A percentile compares a stretch with the other conserved stretches of the same genome.
Conservation (phyloP, 1,140 invertebrate species). For the Nixonia krombeini region DNA sequence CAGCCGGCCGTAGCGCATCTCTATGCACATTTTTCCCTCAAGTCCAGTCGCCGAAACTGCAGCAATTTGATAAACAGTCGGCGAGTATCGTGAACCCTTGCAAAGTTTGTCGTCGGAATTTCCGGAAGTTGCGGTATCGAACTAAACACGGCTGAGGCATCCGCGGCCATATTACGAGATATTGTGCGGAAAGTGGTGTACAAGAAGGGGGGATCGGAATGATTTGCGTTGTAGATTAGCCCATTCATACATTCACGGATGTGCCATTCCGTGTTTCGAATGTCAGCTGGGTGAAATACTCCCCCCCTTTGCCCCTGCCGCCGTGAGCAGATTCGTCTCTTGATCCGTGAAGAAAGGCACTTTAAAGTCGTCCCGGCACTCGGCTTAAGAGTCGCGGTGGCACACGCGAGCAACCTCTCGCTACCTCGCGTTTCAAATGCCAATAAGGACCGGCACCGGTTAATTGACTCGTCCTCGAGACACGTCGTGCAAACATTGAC, state of each 20-base stretch:
- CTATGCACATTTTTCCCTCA: no score
- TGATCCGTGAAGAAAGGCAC: neutral
- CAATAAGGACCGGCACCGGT: no score
- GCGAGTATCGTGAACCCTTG: no score
- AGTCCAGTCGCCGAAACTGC: no score
- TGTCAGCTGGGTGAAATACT: no score
- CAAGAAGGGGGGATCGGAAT: neutral
- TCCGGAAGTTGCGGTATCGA: neutral
- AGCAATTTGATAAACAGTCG: no score
- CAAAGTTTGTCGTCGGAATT: no score
- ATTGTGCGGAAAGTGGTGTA: neutral
- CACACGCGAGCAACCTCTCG: neutral
- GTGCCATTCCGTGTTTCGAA: neutral
- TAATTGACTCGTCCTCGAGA: no score
- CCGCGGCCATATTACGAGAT: neutral
- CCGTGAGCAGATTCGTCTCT: neutral
- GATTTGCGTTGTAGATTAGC: conserved; percentile 1
- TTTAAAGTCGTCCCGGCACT: neutral
- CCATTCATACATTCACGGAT: neutral
- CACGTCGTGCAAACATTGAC: no score
- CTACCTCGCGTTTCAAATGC: no score
- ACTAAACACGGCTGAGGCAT: neutral
- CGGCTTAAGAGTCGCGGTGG: neutral
- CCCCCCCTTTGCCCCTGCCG: no score
- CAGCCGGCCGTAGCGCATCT: no score